A percentile compares a stretch with the other conserved stretches of the same genome.
Conservation (phyloP, 2,888 invertebrate genomes). For the Perizoma affinitatum region DNA sequence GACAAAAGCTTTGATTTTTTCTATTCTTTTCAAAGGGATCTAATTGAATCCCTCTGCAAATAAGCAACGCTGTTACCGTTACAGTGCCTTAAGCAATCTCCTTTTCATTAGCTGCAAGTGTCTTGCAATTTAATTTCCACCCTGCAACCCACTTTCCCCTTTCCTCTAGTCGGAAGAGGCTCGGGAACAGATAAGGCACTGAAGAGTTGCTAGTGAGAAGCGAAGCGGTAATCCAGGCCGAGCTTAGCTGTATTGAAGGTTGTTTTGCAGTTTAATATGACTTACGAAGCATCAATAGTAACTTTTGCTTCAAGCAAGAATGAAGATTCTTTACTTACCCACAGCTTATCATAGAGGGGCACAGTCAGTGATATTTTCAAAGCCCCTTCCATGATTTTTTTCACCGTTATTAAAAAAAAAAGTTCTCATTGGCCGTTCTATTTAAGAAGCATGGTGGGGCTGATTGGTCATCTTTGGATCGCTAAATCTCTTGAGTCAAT, state of each 20-base stretch:
- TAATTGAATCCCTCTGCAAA: conserved; percentile 5
- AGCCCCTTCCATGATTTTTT: no score
- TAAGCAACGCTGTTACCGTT: conserved; percentile 7
- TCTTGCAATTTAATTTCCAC: conserved; percentile 21
- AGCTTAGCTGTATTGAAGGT: not conserved
- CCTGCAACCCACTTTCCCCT: not conserved
- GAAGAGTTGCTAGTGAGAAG: not conserved
- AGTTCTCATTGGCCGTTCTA: no score
- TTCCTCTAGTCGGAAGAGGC: conserved; percentile 1
- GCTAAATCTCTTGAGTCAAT: no score
- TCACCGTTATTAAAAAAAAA: no score
- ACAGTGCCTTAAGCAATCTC: conserved; percentile 12
- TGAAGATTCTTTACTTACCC: no score
- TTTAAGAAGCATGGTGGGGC: no score
- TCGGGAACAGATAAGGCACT: not conserved
- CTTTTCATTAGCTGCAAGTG: conserved; percentile 26
- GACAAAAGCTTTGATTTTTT: no score
- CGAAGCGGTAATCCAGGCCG: conserved; percentile 8
- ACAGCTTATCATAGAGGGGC: no score
- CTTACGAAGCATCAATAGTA: no score
- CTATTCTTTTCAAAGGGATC: not conserved
- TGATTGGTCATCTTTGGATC: no score
- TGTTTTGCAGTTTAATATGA: not conserved
- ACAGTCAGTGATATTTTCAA: no score
- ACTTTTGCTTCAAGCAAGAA: no score